Percentiles rank a stretch among this genome's conserved stretches.
These are phyloP conservation scores for Otis tarda DNA, from an alignment of 2,113 vertebrate species.

Conservation along the genomic window DNA sequence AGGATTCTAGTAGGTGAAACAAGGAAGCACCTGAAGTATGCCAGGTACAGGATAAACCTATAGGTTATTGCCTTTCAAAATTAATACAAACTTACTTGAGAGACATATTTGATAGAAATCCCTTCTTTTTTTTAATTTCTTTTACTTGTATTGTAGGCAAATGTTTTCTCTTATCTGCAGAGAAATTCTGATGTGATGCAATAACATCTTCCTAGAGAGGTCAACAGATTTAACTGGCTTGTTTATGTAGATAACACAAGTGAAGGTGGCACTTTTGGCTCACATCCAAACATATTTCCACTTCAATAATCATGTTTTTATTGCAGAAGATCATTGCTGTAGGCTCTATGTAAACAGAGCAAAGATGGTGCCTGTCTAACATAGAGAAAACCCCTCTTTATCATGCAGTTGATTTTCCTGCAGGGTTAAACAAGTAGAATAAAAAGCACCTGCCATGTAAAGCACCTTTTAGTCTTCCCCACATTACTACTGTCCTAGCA, in stretches of 20 bases:
- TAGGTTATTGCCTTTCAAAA: neutral
- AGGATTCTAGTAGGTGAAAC: neutral
- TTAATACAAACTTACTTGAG: neutral
- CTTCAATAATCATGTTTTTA: neutral
- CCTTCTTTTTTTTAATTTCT: too few relatives aligned
- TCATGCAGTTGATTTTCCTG: neutral
- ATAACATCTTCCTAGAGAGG: neutral
- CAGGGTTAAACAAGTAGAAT: neutral
- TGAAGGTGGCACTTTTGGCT: neutral
- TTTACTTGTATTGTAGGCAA: neutral
- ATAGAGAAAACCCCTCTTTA: neutral
- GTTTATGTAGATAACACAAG: neutral
- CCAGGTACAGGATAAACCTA: neutral
- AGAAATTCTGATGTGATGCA: neutral
- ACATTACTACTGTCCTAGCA: neutral
- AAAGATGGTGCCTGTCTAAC: neutral
- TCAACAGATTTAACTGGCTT: neutral
- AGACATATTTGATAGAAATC: neutral
- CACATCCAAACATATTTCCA: neutral
- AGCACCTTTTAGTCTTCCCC: neutral
- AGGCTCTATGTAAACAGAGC: neutral
- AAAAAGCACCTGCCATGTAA: neutral
- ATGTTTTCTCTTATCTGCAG: neutral
- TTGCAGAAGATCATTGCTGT: neutral
- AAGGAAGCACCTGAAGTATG: neutral